These are phyloP conservation scores for Pitta sordida DNA, from an alignment of 2,113 vertebrate genomes.

Conservation along the genomic window DNA sequence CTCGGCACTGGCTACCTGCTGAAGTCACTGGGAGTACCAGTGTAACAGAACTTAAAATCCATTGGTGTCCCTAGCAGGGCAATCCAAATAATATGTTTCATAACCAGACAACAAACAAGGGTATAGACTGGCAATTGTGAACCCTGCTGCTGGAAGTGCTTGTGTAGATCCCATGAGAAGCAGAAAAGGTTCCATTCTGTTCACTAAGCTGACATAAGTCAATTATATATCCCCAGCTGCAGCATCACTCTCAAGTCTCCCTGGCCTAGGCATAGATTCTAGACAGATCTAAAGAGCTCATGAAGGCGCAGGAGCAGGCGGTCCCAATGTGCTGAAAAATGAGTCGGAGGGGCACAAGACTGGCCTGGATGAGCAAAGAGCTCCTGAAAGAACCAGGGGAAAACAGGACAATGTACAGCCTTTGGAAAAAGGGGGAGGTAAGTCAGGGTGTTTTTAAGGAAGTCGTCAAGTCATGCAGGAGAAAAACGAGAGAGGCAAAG, in stretches of 20 bases:
- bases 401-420: too few species aligned
- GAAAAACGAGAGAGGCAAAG: too few species aligned
- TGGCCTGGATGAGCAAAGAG: too few species aligned
- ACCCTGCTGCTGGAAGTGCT: background rate
- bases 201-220: accelerated
- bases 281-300: background rate
- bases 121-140: background rate
- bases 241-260: background rate
- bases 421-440: too few species aligned
- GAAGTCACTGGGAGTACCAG: background rate
- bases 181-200: background rate
- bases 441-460: too few species aligned
- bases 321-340: too few species aligned
- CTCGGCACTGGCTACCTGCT: background rate
- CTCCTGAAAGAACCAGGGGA: too few species aligned
- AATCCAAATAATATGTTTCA: background rate
- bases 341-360: too few species aligned
- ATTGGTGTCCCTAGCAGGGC: background rate
- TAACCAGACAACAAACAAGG: background rate
- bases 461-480: too few species aligned
- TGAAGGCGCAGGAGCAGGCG: too few species aligned
- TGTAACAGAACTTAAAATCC: background rate
- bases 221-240: background rate
- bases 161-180: background rate
- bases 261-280: background rate